Evolutionary conservation across 2,113 vertebrate species (phyloP), one percentile per base, ranked within the genome.

Genomic region (Benitochromis conjunctus): DNA sequence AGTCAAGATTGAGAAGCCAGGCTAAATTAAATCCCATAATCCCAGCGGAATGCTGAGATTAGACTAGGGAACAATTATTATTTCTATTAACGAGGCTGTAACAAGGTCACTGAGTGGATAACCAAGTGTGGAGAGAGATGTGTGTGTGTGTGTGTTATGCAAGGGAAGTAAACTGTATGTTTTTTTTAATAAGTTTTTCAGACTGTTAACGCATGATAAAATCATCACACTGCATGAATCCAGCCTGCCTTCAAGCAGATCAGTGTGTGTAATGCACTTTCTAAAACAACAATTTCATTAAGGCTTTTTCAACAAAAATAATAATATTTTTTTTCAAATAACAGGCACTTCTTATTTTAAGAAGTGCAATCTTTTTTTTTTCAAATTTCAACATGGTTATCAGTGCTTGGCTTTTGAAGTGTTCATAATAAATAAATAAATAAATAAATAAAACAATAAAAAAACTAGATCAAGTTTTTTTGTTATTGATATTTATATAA

Each of bases 11-110:
- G 79, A 62, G 43, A 90, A 64, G 53, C 60, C 79, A 26, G 29
- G 66, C 76, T 76, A 79, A 92, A 92, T 92, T 80, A 83, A 90
- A 93, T 85, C 85, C 86, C 84, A 80, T 81, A 81, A 91, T 93
- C 92, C 90, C 89, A 84, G 79, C 86, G 89, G 93, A 89, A 80
- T 54, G 41, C n/a, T 78, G 71, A 84, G 90, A 93, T 92, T 86
- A 91, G 71, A 77, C 86, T 83, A 77, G 41, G 26, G 77, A 87
- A 43, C 81, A 87, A 90, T 91, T 91, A 89, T 89, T 83, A 82
- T 91, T 92, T 92, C 89, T 82, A 87, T 94, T 89, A 90, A 85
- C 11, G 9, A 89, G 83, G 51, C 51, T 87, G 58, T 84, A 89
- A 87, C 74, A 79, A 91, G 87, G 88, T 62, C 85, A 88, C 26